A percentile compares a stretch with the other conserved stretches of the same genome.
phyloP scores from a whole-genome alignment of 2,797 vertebrate genomes.

The Merluccius polli region DNA sequence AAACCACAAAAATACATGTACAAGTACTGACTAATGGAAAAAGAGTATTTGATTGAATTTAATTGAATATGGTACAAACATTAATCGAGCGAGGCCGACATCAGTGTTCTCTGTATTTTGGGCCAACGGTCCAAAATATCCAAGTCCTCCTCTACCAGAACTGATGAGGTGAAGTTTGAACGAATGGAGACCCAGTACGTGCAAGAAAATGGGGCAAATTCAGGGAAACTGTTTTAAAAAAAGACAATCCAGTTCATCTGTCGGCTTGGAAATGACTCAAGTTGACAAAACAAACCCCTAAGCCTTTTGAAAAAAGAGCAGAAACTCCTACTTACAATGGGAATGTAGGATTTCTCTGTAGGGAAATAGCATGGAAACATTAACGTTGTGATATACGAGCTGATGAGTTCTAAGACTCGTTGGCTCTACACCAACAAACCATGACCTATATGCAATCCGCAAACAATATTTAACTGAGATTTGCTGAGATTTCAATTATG shows the following conservation, averaged over 20 bases:
- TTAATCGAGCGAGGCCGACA: slow-evolving; percentile 64
- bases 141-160: slow-evolving; percentile 26
- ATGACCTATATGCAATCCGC: not conserved
- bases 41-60: too few species aligned
- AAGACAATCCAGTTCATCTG: not conserved
- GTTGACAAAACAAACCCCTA: not conserved
- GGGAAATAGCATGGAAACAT: not conserved
- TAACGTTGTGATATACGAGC: not conserved
- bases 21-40: slow-evolving; percentile 59
- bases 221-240: not conserved
- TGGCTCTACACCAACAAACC: not conserved
- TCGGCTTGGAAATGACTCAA: not conserved
- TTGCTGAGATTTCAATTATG: not conserved
- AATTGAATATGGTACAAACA: slow-evolving; percentile 54
- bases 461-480: not conserved
- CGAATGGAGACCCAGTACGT: not conserved
- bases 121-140: slow-evolving; percentile 67
- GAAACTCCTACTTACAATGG: not conserved
- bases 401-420: not conserved
- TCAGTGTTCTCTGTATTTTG: slow-evolving; percentile 69
- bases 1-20: slow-evolving; percentile 33
- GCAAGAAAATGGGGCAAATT: not conserved
- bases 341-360: not conserved
- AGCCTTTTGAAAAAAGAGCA: not conserved
- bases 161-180: slow-evolving; percentile 49